phyloP scores from a whole-genome alignment of 2,113 vertebrate species.

The Zosterops hypoxanthus region DNA sequence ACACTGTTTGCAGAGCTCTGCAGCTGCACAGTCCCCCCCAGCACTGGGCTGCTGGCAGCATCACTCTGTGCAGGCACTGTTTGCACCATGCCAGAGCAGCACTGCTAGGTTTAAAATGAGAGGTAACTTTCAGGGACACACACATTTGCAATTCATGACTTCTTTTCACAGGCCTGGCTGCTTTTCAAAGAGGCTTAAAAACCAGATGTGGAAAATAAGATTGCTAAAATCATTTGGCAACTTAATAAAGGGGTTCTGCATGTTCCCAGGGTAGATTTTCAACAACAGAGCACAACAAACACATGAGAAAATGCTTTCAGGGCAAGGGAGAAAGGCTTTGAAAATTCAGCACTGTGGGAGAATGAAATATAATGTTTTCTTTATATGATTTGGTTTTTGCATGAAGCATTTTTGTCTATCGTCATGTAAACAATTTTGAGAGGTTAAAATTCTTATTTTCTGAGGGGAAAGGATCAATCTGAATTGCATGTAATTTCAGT shows the following conservation, averaged over 20 bases:
- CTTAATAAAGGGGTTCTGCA: slow-evolving; percentile 45
- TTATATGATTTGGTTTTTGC: not conserved
- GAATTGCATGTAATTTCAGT: not conserved
- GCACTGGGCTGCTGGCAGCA: not conserved
- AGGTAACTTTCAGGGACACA: not conserved
- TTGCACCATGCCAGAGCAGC: not conserved
- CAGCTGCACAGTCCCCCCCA: not conserved
- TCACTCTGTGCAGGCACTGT: not conserved
- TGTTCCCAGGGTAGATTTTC: slow-evolving; percentile 31
- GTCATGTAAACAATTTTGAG: not conserved
- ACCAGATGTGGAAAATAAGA: slow-evolving; percentile 59
- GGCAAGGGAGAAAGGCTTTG: not conserved
- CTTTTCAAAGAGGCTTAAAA: slow-evolving; percentile 60
- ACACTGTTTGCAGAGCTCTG: not conserved
- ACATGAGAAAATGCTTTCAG: slow-evolving; percentile 31
- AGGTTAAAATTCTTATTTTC: not conserved
- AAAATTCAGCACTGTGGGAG: not conserved
- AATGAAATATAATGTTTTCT: not conserved
- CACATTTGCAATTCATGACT: slow-evolving; percentile 46
- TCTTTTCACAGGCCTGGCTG: slow-evolving; percentile 19
- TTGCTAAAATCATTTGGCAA: slow-evolving; percentile 57
- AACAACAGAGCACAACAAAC: slow-evolving; percentile 18
- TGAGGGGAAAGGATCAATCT: not conserved
- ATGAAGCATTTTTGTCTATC: not conserved
- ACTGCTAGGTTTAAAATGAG: slow-evolving; percentile 8